Conservation (phyloP, 2,888 invertebrate species). For the Lochmaea crataegi region DNA sequence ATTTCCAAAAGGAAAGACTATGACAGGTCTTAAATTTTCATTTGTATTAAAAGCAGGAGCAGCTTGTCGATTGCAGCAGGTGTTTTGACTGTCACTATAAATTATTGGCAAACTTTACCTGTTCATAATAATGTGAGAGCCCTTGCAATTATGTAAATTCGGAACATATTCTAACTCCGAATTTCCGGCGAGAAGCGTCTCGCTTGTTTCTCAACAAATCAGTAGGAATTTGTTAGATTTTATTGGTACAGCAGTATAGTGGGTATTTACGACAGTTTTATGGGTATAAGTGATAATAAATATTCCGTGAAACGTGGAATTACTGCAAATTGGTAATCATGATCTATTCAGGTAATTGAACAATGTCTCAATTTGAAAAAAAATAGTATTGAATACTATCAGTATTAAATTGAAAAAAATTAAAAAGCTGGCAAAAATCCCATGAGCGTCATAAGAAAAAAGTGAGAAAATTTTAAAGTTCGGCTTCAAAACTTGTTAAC, state of each 20-base stretch:
- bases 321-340: neutral
- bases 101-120: conserved; percentile 64
- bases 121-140: conserved; percentile 62
- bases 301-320: neutral
- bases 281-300: conserved; percentile 1
- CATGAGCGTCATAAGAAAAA: too few species aligned
- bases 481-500: too few species aligned
- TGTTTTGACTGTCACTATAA: conserved; percentile 65
- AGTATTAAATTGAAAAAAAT: too few species aligned
- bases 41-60: conserved; percentile 39
- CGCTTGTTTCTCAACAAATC: conserved; percentile 50
- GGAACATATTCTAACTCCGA: conserved; percentile 45
- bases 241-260: neutral
- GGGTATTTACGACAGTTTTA: conserved; percentile 3
- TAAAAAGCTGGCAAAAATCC: too few species aligned
- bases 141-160: conserved; percentile 61
- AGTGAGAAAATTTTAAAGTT: too few species aligned
- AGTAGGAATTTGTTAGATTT: conserved; percentile 33
- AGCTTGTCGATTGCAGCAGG: conserved; percentile 64
- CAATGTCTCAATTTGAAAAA: too few species aligned
- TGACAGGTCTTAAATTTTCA: conserved; percentile 48
- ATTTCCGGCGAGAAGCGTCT: conserved; percentile 48
- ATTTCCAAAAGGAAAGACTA: conserved; percentile 42
- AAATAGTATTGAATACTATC: too few species aligned
- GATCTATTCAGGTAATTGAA: neutral